Percentiles rank a stretch among this genome's conserved stretches.
Conservation (phyloP, 2,797 vertebrate genomes). For the Coluber constrictor region DNA sequence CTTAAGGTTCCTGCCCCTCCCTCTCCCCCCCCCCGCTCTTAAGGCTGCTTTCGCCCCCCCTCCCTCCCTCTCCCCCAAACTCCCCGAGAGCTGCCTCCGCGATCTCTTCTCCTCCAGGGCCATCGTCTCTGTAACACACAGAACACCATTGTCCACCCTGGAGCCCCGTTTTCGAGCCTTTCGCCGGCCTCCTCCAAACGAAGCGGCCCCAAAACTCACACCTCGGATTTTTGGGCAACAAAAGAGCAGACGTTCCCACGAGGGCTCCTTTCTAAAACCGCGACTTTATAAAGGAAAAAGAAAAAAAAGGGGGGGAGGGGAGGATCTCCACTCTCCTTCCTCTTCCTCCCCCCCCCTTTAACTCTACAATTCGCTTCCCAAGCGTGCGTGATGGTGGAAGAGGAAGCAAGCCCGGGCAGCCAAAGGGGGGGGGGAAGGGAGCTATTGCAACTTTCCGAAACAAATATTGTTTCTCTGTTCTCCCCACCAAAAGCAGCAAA, state of each 20-base stretch:
- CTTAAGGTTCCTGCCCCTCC: not conserved
- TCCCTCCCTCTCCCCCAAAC: conserved; percentile 34
- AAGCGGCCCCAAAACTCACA: not conserved
- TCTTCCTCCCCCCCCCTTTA: not conserved
- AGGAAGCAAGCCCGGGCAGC: not conserved
- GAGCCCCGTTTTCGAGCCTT: not conserved
- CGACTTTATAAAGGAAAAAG: not conserved
- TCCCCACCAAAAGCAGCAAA: not conserved
- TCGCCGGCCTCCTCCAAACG: conserved; percentile 44
- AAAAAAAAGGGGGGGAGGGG: not conserved
- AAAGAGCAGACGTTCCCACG: not conserved
- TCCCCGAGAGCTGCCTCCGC: not conserved
- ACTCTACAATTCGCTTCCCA: conserved; percentile 44
- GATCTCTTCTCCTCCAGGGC: not conserved
- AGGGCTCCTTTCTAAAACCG: not conserved
- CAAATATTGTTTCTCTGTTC: not conserved
- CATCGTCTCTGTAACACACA: not conserved
- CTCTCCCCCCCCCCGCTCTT: conserved; percentile 44
- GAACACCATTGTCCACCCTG: not conserved
- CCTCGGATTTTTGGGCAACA: not conserved
- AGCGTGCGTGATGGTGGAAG: not conserved
- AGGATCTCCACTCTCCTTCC: not conserved
- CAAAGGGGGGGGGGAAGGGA: too few relatives aligned
- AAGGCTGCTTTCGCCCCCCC: conserved; percentile 59
- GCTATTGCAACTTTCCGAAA: conserved; percentile 33